phyloP scores from a whole-genome alignment of 2,797 vertebrate species.

The Pampus argenteus region DNA sequence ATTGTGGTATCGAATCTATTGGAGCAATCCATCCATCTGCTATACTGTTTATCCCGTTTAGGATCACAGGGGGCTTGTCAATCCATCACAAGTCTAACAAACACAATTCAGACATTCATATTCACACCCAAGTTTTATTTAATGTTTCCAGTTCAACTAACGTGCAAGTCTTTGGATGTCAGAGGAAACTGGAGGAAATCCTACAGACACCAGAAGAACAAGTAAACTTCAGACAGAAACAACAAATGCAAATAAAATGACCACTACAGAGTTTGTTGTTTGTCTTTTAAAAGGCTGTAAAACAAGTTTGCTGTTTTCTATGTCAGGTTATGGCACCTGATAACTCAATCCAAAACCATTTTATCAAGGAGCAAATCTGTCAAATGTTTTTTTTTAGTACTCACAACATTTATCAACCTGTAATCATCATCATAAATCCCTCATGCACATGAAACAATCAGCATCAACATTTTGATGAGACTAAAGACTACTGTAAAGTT shows the following conservation, averaged over 20 bases:
- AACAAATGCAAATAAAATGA: background rate
- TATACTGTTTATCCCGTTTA: constrained; percentile 23
- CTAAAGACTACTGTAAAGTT: constrained; percentile 6
- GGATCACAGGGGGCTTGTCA: constrained; percentile 22
- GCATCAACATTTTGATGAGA: constrained; percentile 28
- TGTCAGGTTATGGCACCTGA: background rate
- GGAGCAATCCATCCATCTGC: constrained; percentile 35
- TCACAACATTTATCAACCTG: constrained; percentile 3
- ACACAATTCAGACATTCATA: constrained; percentile 19
- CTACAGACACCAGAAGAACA: background rate
- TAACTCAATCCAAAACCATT: background rate
- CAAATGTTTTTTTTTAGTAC: constrained; percentile 3
- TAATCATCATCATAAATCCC: constrained; percentile 9
- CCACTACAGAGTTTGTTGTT: background rate
- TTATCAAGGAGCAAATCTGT: background rate
- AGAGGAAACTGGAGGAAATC: constrained; percentile 10
- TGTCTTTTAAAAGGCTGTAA: background rate
- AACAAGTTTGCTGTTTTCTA: background rate
- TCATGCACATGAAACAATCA: background rate
- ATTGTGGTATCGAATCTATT: constrained; percentile 18
- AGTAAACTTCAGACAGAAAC: background rate
- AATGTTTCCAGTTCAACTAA: constrained; percentile 1
- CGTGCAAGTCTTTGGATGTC: constrained; percentile 2
- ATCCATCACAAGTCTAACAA: constrained; percentile 33
- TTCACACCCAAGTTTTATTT: background rate